These are phyloP conservation scores for Stenchaetothrips biformis DNA, from an alignment of 2,888 invertebrate genomes.

Conservation along the genomic window DNA sequence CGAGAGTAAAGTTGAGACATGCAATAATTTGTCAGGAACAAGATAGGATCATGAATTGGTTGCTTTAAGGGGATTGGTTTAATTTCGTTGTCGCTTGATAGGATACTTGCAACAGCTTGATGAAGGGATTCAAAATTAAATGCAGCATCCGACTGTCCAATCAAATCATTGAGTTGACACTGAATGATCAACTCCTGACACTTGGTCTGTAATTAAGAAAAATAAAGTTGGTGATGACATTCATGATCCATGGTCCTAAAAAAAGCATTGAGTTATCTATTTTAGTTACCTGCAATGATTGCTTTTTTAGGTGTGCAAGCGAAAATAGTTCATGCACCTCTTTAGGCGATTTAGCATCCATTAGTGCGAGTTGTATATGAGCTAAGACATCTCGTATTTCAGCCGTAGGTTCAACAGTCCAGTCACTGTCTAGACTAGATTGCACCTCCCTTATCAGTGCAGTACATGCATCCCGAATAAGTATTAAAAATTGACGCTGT, in stretches of 20 bases:
- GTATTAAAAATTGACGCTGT: conserved; percentile 66
- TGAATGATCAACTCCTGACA: conserved; percentile 68
- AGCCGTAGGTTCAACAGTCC: conserved; percentile 52
- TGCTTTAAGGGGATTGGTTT: conserved; percentile 42
- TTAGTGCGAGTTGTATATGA: conserved; percentile 42
- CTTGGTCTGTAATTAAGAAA: conserved; percentile 45
- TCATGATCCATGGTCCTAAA: too few species aligned
- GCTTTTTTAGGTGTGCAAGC: conserved; percentile 60
- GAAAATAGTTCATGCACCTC: conserved; percentile 60
- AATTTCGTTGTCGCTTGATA: conserved; percentile 50
- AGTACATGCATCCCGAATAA: conserved; percentile 68
- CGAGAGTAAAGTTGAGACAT: conserved; percentile 67
- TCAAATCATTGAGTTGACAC: conserved; percentile 65
- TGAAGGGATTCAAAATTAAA: conserved; percentile 64
- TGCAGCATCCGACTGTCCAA: conserved; percentile 60
- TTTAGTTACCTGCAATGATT: conserved; percentile 53
- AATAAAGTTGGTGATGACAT: too few species aligned
- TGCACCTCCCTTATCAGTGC: conserved; percentile 70
- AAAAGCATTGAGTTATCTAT: background rate
- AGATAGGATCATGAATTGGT: conserved; percentile 57
- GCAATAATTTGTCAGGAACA: conserved; percentile 71
- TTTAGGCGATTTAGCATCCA: conserved; percentile 54
- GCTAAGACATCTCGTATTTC: conserved; percentile 57
- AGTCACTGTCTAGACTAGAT: conserved; percentile 64
- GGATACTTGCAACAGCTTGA: conserved; percentile 60